Conservation (phyloP, 1,140 invertebrate species). For the Cepaea nemoralis region DNA sequence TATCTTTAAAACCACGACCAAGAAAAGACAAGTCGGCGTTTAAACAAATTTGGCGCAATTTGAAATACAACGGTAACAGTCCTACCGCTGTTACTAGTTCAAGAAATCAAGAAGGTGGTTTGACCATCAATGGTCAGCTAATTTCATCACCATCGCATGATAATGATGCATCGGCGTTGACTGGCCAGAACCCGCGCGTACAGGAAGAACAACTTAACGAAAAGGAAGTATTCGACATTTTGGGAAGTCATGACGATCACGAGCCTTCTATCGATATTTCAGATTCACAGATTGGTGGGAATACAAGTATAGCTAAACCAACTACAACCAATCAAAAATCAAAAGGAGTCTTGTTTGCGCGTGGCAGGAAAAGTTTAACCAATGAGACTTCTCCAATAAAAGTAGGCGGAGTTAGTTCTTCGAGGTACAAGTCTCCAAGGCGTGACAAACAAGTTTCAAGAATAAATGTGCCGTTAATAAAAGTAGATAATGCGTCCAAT, state of each 20-base stretch:
- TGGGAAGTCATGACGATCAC: no score
- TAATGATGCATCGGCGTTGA: no score
- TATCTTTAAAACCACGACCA: neutral
- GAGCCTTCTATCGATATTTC: no score
- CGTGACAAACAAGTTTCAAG: neutral
- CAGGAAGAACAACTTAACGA: no score
- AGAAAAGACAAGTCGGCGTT: neutral
- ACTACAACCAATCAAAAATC: neutral
- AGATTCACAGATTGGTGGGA: no score
- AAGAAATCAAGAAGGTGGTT: neutral
- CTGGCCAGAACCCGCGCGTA: no score
- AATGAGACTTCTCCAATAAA: neutral
- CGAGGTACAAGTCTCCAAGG: neutral
- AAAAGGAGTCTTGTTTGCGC: neutral
- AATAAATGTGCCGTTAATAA: neutral
- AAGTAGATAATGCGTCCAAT: neutral
- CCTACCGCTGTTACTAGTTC: no score
- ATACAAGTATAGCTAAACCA: neutral
- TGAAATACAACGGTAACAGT: no score
- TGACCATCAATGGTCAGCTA: neutral
- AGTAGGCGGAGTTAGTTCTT: neutral
- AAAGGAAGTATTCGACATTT: no score
- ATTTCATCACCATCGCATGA: neutral
- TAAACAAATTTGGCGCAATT: no score
- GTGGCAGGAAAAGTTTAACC: neutral